These are phyloP conservation scores for Drosophila miranda DNA, from an alignment of 1,140 invertebrate genomes.

Conservation along the genomic window DNA sequence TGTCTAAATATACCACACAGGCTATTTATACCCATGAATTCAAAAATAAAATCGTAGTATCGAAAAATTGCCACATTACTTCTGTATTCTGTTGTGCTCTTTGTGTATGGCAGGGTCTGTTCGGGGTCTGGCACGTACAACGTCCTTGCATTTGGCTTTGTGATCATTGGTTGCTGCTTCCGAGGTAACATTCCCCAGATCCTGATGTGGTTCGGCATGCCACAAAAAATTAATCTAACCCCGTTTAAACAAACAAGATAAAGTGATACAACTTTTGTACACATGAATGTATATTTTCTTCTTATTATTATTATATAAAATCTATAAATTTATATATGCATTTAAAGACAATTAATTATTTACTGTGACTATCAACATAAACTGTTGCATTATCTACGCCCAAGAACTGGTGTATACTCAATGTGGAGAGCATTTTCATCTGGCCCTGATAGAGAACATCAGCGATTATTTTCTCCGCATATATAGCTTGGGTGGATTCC, in stretches of 20 bases:
- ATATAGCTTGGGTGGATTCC: conserved; percentile 78
- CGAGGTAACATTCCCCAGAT: too few relatives aligned
- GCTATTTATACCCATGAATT: conserved; percentile 34
- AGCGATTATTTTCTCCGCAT: conserved; percentile 82
- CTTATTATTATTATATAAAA: conserved; percentile 59
- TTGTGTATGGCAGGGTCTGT: too few relatives aligned
- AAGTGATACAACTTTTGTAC: conserved; percentile 15
- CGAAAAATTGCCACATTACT: too few relatives aligned
- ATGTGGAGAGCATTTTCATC: conserved; percentile 79
- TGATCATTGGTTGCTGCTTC: too few relatives aligned
- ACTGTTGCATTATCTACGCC: conserved; percentile 71
- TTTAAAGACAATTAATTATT: conserved; percentile 52
- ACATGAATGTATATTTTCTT: conserved; percentile 59
- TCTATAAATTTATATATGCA: conserved; percentile 31
- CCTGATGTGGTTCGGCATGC: too few relatives aligned
- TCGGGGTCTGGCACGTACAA: too few relatives aligned
- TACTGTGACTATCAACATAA: conserved; percentile 68
- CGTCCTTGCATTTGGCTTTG: too few relatives aligned
- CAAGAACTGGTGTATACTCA: conserved; percentile 72
- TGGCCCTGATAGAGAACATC: conserved; percentile 83
- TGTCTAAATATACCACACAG: conserved; percentile 55
- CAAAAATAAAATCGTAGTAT: too few relatives aligned
- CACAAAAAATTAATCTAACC: too few relatives aligned
- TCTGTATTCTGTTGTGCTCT: too few relatives aligned
- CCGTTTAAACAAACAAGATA: background rate